Base-by-base conservation (phyloP, 2,888 invertebrate genomes). In the Diplazon laetatorius region DNA sequence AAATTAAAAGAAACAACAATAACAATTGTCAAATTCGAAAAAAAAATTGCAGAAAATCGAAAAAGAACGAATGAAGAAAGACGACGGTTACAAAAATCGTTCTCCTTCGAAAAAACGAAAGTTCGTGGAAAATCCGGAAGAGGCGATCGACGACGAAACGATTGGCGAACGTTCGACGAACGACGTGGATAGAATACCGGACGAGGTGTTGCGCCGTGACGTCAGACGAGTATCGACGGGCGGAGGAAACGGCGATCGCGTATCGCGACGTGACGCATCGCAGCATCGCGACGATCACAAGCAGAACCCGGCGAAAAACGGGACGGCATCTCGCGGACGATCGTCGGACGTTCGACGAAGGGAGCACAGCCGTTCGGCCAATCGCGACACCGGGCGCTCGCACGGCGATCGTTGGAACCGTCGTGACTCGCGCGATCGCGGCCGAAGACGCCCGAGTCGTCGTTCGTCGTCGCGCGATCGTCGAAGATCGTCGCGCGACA, bases 1-100 rank as follows among this genome's bases (percentile, higher is more conserved):
- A n/a, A n/a, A n/a, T n/a, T n/a, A n/a, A n/a, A n/a, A n/a, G n/a
- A n/a, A n/a, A n/a, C n/a, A n/a, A n/a, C n/a, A n/a, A n/a, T n/a
- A n/a, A n/a, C n/a, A n/a, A n/a, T n/a, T n/a, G n/a, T n/a, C n/a
- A n/a, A n/a, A n/a, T n/a, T n/a, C n/a, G n/a, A n/a, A n/a, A n/a
- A 35, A 30, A 42, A 3, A 37, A 57, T 73, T 73, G 5, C 55
- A 89, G 88, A 87, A 89, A 83, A 81, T 88, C 25, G 89, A 89
- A 52, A 88, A 88, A 52, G 87, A 88, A 66, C 87, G 87, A 9
- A 65, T 94, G 50, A 93, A 93, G 82, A 93, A 93, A 83, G 94
- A 94, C 82, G 94, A 94, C 92, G 93, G 94, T 75, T 89, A 92
- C 80, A 93, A 93, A 81, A 91, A 69, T 18, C 78, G 71, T 1